Percentiles rank a stretch among this genome's conserved stretches.
Conservation (phyloP, 2,797 vertebrate species). For the Peromyscus eremicus region DNA sequence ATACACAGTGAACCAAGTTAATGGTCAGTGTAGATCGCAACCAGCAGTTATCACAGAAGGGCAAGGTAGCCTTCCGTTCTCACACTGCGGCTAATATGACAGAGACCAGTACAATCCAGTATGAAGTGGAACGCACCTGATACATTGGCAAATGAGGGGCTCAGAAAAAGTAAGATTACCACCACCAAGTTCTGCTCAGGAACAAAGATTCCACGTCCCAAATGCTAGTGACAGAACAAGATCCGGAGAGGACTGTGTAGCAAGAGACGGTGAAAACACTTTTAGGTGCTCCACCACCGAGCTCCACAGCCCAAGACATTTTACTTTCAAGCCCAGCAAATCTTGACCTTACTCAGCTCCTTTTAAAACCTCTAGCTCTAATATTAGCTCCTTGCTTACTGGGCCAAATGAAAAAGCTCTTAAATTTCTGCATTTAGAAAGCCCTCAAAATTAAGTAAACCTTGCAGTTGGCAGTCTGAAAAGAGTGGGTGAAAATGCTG, state of each 20-base stretch:
- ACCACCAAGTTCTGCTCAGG: no score
- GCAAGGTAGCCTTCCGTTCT: neutral
- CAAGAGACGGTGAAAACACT: slow-evolving; percentile 87
- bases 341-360: slow-evolving; percentile 75
- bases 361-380: slow-evolving; percentile 90
- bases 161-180: neutral
- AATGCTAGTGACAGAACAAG: neutral
- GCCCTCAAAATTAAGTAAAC: slow-evolving; percentile 90
- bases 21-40: neutral
- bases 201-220: neutral
- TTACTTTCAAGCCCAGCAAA: slow-evolving; percentile 93
- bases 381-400: slow-evolving; percentile 94
- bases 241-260: no score
- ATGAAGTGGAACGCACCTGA: neutral
- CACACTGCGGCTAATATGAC: neutral
- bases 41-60: neutral
- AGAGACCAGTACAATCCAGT: no score
- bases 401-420: slow-evolving; percentile 91
- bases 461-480: neutral
- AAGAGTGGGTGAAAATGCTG: neutral
- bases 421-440: slow-evolving; percentile 95
- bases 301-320: neutral
- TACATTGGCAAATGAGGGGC: neutral
- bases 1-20: neutral
- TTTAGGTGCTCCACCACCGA: neutral